Base-by-base conservation (phyloP, 2,113 vertebrate genomes). In the Mixornis gularis region DNA sequence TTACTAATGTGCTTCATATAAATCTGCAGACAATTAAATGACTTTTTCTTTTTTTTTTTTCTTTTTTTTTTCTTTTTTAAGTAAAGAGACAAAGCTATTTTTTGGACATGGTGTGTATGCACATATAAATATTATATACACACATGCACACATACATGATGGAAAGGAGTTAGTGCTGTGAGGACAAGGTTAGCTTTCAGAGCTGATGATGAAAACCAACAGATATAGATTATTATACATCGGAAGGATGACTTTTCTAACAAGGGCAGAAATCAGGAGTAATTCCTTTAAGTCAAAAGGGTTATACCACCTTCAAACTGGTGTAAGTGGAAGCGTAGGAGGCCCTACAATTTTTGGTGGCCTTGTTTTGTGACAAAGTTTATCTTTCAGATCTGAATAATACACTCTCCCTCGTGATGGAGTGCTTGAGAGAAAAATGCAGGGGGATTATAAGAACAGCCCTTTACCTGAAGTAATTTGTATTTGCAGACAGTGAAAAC, bases 1-100 rank as follows among this genome's bases (percentile, higher is more conserved):
- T 97, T 96, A 96, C 96, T 96, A 96, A 97, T 97, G 96, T 97
- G 96, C 95, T 97, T 97, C 93, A 89, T 86, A 95, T 60, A 93
- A 97, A 96, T 95, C 62, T 59, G 94, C 89, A 97, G 89, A 93
- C 91, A 86, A 96, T 95, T 97, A 94, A 96, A 96, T 85, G 66
- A 87, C 80, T 96, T 81, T 79, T 53, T 87, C 89, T 95, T 92
- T 63, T 79, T 95, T 87, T 73, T 27, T 95, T 95, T 95, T 52
- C n/a, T 63, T 95, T 68, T 80, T 51, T 79, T n/a, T n/a, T 36
- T 36, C 79, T 93, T 91, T 76, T 86, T 95, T 87, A 93, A 95
- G 82, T 80, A 93, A 92, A 92, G 89, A 94, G 79, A 96, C 94
- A 96, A 96, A 94, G 81, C 84, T 82, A 81, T 65, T 91, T 88